Evolutionary conservation across 2,888 invertebrate genomes (phyloP).

Genomic region (Heliothis peltigera): DNA sequence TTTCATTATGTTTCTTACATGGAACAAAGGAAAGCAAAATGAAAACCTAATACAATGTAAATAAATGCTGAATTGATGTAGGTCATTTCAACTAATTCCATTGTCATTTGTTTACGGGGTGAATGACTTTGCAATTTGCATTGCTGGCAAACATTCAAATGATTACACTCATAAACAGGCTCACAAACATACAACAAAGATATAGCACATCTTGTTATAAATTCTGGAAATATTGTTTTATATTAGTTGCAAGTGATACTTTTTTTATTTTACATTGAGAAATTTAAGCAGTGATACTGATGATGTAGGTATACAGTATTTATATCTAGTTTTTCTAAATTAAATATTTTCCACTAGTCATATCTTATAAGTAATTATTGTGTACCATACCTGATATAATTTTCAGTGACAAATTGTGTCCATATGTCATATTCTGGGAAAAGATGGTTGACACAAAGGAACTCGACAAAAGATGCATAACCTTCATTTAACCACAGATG

Average conservation of each 20-base stretch:
- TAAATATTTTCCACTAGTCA: no score
- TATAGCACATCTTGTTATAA: not conserved
- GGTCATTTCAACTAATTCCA: constrained; percentile 52
- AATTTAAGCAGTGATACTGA: no score
- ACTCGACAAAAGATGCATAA: constrained; percentile 98
- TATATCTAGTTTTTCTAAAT: no score
- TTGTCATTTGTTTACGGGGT: constrained; percentile 60
- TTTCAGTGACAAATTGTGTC: constrained; percentile 98
- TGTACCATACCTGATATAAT: constrained; percentile 91
- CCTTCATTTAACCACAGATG: constrained; percentile 99
- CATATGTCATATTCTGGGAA: constrained; percentile 99
- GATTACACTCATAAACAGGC: constrained; percentile 36
- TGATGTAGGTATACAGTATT: no score
- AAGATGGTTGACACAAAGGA: constrained; percentile 96
- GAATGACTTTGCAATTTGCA: constrained; percentile 63
- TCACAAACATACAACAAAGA: constrained; percentile 27
- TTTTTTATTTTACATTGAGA: no score
- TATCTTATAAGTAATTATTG: not conserved
- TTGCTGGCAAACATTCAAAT: constrained; percentile 64
- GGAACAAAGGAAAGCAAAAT: constrained; percentile 15
- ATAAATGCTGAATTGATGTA: constrained; percentile 30
- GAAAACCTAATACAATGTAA: constrained; percentile 27
- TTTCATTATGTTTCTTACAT: not conserved
- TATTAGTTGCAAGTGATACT: no score
- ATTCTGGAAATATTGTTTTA: not conserved